Evolutionary conservation across 2,113 vertebrate species (phyloP), one percentile per base, ranked within the genome.

Genomic region (cattle (Bos taurus)): DNA sequence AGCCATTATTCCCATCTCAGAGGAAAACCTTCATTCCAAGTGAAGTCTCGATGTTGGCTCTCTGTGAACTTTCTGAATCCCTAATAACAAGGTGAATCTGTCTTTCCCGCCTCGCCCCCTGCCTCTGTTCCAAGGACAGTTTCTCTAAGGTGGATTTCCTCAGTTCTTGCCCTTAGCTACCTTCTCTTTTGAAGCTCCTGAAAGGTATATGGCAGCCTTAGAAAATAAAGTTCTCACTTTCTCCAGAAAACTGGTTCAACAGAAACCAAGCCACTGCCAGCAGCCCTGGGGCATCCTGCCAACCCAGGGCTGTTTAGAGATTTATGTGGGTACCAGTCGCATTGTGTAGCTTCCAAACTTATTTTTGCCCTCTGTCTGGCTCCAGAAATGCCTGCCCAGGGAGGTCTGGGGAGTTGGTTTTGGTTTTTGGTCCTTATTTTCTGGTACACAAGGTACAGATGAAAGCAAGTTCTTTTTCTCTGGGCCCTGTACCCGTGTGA

Each of bases 191-290:
- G 87, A 93, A 93, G 60, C 94, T 89, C 48, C 54, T 10, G 48
- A 86, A 62, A 83, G 87, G n/a, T 33, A 25, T n/a, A 3, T 43
- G 78, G 71, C 57, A 36, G 33, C 36, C 28, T 94, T 81, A 60
- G 57, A 93, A 94, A 98, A 96, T 30, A 62, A 91, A 93, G 88
- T 87, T 83, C 56, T 90, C 5, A 93, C 94, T 98, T 97, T 92
- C 88, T 97, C 46, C 81, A 91, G 91, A 96, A 94, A 97, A 95
- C 95, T 87, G 80, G 92, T 95, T 98, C 84, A 88, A 3, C 93
- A 90, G 96, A 91, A 95, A 48, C 84, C 1, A 3, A 92, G 67
- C 52, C 11, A 10, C 77, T 64, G 85, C 92, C 98, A 97, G 80
- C 30, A 82, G 84, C 80, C 67, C 2, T 33, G 14, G 0, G 92